Base-by-base conservation (phyloP, 1,140 invertebrate species). In the Monomorium pharaonis region DNA sequence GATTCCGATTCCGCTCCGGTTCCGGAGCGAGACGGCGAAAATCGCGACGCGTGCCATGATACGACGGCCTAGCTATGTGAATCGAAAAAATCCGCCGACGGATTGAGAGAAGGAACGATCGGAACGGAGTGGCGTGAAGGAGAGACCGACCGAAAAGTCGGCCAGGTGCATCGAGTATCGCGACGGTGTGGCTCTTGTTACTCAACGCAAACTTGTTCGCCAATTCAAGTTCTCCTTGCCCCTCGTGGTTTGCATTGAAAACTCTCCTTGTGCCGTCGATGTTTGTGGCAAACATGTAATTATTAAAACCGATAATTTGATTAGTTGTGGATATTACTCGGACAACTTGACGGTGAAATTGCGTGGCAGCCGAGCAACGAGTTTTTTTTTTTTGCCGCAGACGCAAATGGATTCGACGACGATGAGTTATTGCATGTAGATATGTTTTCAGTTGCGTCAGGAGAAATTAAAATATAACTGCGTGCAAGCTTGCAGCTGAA, bases 221-320 rank as follows among this genome's bases (percentile, higher is more conserved):
- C 9, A 42, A 44, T 30, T 9, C 16, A 16, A 42, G 33, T 14
- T 37, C 33, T 37, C 9, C 18, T 37, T 30, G n/a, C 30, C 51
- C 1, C 24, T 7, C 18, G 3, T 5, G 18, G 10, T 58, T 47
- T 9, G 9, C 2, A 10, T 9, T 7, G 44, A 65, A 42, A 78
- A n/a, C 51, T 67, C 24, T 42, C 21, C 24, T 42, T 16, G n/a
- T 12, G 27, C 6, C 75, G 12, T 21, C n/a, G 21, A 21, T 18
- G 12, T 3, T 37, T 3, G 3, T 21, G 24, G 16, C 16, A 16
- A 42, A 12, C 54, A n/a, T 21, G 16, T 49, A 65, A 65, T 65
- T 78, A 78, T 63, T 21, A 37, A 24, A 33, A 76, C 16, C 37
- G 42, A 77, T 77, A 77, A 77, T 6, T n/a, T 24, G 18, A 62